Percentiles rank a stretch among this genome's conserved stretches.
These are phyloP conservation scores for Xenopus laevis DNA, from an alignment of 2,113 vertebrate species.

Conservation along the genomic window DNA sequence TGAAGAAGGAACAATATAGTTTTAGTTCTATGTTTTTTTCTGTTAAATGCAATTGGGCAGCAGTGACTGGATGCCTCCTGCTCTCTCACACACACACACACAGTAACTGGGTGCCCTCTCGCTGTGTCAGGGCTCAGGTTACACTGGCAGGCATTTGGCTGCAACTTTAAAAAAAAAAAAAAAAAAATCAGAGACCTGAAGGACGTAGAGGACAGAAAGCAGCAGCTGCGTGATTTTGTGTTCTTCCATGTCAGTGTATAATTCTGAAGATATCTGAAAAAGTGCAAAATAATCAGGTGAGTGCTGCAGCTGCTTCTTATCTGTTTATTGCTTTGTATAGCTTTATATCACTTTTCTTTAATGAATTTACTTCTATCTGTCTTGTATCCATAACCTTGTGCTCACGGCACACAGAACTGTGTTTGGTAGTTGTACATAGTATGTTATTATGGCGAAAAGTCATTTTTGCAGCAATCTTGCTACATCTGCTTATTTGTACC, in stretches of 20 bases:
- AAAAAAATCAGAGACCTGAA: slow-evolving; percentile 20
- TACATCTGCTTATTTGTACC: no score
- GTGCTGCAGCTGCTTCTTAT: background rate
- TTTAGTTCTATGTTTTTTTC: no score
- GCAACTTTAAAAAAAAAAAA: slow-evolving; percentile 4
- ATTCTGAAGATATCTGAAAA: slow-evolving; percentile 4
- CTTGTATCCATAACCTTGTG: no score
- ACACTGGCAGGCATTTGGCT: slow-evolving; percentile 27
- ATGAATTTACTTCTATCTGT: no score
- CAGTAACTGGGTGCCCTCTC: background rate
- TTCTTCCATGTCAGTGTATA: background rate
- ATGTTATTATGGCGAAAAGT: no score
- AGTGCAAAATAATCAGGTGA: slow-evolving; percentile 17
- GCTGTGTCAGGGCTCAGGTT: slow-evolving; percentile 19
- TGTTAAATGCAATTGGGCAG: background rate
- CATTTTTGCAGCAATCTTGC: no score
- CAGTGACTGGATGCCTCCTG: accelerated
- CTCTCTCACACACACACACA: background rate
- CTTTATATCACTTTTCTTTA: no score
- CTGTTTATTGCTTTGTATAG: no score
- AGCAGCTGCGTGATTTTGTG: slow-evolving; percentile 30
- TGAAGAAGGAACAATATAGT: no score
- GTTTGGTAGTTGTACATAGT: no score
- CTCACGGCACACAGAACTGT: no score
- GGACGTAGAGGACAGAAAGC: slow-evolving; percentile 41